These are phyloP conservation scores for Ctena decussata DNA, from an alignment of 2,888 invertebrate species.

Conservation along the genomic window DNA sequence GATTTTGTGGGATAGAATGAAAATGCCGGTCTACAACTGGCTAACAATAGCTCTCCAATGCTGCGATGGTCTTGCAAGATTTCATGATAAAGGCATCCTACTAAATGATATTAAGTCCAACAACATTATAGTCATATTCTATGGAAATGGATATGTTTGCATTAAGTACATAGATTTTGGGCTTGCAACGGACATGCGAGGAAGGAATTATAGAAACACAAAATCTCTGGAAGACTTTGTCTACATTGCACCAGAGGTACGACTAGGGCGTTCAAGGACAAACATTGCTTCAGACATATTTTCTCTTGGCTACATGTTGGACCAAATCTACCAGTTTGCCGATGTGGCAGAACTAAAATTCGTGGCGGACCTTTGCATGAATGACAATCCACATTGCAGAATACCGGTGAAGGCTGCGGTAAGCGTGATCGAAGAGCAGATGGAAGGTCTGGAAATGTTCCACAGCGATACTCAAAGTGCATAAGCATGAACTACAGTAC, in stretches of 20 bases:
- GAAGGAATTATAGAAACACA: constrained; percentile 58
- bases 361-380: constrained; percentile 52
- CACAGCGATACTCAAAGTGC: not conserved
- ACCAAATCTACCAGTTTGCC: constrained; percentile 44
- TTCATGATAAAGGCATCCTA: constrained; percentile 61
- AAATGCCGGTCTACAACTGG: constrained; percentile 48
- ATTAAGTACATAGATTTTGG: constrained; percentile 65
- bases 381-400: constrained; percentile 39
- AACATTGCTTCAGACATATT: constrained; percentile 57
- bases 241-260: constrained; percentile 63
- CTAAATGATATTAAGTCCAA: constrained; percentile 64
- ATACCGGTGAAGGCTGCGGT: constrained; percentile 37
- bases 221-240: constrained; percentile 59
- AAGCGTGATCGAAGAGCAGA: constrained; percentile 43
- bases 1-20: constrained; percentile 56
- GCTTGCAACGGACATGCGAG: constrained; percentile 60
- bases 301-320: constrained; percentile 61
- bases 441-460: constrained; percentile 16
- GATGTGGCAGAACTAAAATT: constrained; percentile 37
- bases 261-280: constrained; percentile 36
- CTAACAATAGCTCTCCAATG: constrained; percentile 53
- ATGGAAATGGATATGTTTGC: constrained; percentile 18
- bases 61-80: constrained; percentile 57
- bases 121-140: constrained; percentile 56
- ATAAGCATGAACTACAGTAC: no score